phyloP scores from a whole-genome alignment of 2,888 invertebrate genomes.

The Conus canariensis region DNA sequence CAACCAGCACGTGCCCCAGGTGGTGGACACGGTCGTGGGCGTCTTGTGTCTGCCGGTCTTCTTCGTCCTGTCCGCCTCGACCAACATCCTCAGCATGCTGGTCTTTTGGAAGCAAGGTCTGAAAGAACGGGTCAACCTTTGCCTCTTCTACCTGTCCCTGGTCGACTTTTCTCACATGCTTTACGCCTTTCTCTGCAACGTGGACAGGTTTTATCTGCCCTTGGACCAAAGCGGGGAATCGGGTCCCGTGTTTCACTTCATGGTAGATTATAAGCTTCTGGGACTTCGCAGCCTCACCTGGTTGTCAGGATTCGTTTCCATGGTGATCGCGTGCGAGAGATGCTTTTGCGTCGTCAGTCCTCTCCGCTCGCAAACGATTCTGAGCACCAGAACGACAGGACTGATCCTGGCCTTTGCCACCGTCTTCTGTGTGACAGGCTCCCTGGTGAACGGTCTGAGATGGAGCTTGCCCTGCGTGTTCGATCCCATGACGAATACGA shows the following conservation, averaged over 20 bases:
- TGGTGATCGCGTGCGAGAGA: slow-evolving; percentile 37
- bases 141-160: slow-evolving; percentile 23
- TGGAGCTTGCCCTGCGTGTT: slow-evolving; percentile 18
- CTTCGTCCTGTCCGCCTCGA: background rate
- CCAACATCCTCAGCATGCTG: slow-evolving; percentile 14
- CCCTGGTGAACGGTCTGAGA: background rate
- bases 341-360: slow-evolving; percentile 35
- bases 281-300: slow-evolving; percentile 14
- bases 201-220: background rate
- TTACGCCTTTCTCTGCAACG: background rate
- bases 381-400: slow-evolving; percentile 35
- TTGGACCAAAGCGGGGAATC: background rate
- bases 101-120: slow-evolving; percentile 22
- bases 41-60: background rate
- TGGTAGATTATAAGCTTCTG: background rate
- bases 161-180: slow-evolving; percentile 14
- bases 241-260: background rate
- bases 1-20: background rate
- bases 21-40: background rate
- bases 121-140: slow-evolving; percentile 22
- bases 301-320: slow-evolving; percentile 23
- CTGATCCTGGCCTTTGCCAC: background rate
- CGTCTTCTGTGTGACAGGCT: background rate
- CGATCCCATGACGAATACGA: background rate
- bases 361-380: slow-evolving; percentile 17